Conservation (phyloP, 2,113 vertebrate species). For the Cynopterus brachyotis region DNA sequence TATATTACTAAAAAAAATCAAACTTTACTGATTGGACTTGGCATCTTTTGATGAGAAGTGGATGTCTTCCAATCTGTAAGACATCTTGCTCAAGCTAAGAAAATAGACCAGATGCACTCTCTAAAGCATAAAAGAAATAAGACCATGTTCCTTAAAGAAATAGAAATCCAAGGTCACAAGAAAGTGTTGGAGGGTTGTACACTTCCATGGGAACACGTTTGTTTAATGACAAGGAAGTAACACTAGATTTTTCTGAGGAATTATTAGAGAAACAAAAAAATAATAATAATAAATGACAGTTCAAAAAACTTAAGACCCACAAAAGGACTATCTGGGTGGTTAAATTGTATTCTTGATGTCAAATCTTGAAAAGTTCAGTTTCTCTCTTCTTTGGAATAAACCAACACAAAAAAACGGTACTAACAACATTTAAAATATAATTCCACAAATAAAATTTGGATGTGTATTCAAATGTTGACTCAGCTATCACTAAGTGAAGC, state of each 20-base stretch:
- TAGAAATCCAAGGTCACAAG: not conserved
- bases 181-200: not conserved
- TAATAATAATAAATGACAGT: not conserved
- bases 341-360: not conserved
- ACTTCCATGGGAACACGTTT: not conserved
- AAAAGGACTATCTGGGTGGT: not conserved
- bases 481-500: not conserved
- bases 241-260: not conserved
- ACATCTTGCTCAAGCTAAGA: not conserved
- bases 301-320: not conserved
- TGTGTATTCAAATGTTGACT: not conserved
- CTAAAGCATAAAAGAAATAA: not conserved
- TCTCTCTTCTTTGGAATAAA: slow-evolving; percentile 6
- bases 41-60: not conserved
- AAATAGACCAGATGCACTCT: not conserved
- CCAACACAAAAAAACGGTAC: not conserved
- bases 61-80: not conserved
- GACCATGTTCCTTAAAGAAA: not conserved
- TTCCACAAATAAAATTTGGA: not conserved
- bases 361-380: not conserved
- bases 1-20: not conserved
- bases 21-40: not conserved
- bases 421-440: not conserved
- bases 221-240: not conserved
- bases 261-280: not conserved